Percentiles rank a stretch among this genome's conserved stretches.
Evolutionary conservation across 2,888 invertebrate species (phyloP).

Genomic region (Choreutis nemorana): DNA sequence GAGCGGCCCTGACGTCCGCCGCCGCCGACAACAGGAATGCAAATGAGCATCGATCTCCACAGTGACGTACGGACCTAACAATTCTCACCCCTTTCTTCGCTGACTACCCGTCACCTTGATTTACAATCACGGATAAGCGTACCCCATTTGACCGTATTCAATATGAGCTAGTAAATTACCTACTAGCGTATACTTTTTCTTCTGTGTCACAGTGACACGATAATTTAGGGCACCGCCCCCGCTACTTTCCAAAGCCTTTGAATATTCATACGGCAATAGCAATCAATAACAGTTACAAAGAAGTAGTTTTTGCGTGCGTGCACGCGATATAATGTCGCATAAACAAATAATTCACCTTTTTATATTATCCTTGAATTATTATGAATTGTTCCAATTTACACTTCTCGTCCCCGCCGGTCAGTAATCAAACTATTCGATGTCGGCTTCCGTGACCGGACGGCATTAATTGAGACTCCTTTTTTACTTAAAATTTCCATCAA

Average conservation of each 20-base stretch:
- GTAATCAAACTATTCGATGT: conserved; percentile 42
- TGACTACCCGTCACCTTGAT: conserved; percentile 60
- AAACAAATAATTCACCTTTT: conserved; percentile 61
- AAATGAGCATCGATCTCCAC: conserved; percentile 60
- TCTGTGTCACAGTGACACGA: conserved; percentile 60
- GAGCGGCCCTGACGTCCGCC: conserved; percentile 55
- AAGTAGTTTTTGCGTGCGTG: conserved; percentile 63
- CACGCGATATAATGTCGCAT: conserved; percentile 62
- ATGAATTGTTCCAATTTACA: conserved; percentile 38
- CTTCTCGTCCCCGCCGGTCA: conserved; percentile 20
- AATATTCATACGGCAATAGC: conserved; percentile 64
- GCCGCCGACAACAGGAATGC: conserved; percentile 48
- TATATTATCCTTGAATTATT: conserved; percentile 44
- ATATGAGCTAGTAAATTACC: conserved; percentile 17
- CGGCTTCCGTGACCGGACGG: conserved; percentile 54
- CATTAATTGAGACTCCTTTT: conserved; percentile 46
- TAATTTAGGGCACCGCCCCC: conserved; percentile 61
- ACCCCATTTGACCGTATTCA: conserved; percentile 39
- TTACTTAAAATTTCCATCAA: conserved; percentile 46
- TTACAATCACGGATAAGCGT: conserved; percentile 57
- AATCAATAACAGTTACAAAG: conserved; percentile 62
- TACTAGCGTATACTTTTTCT: conserved; percentile 38
- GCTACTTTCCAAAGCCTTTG: conserved; percentile 56
- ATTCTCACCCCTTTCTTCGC: conserved; percentile 60
- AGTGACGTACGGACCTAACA: conserved; percentile 55